Percentiles rank a stretch among this genome's conserved stretches.
Evolutionary conservation across 2,113 vertebrate genomes (phyloP).

Genomic region (Heloderma charlesbogerti): DNA sequence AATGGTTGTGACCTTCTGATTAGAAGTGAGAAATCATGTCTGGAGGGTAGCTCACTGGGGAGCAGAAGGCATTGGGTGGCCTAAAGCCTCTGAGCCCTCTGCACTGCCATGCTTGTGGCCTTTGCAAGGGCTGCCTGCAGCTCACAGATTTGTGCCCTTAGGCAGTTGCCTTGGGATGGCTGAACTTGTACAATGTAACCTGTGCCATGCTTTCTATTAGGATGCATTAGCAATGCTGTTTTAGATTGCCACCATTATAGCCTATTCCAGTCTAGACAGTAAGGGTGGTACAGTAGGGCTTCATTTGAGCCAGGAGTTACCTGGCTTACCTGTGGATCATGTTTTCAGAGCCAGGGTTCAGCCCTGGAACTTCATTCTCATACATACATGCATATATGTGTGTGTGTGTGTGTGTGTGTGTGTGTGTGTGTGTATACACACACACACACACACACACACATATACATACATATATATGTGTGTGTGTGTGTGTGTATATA

Average conservation of each 20-base stretch:
- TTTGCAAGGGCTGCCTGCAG: conserved; percentile 4
- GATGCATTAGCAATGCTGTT: background rate
- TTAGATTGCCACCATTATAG: background rate
- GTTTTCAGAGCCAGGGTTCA: background rate
- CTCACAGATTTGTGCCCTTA: background rate
- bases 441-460: too few species aligned
- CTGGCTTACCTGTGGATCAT: background rate
- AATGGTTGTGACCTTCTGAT: conserved; percentile 64
- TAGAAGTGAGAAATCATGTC: conserved; percentile 43
- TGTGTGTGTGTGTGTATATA: too few species aligned
- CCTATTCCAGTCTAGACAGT: background rate
- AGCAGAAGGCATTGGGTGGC: background rate
- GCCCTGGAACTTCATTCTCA: background rate
- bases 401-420: too few species aligned
- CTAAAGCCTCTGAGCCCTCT: background rate
- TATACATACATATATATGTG: too few species aligned
- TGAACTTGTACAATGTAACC: background rate
- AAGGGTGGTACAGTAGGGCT: background rate
- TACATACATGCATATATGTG: too few species aligned
- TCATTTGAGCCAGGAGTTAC: background rate
- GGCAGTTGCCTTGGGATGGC: background rate
- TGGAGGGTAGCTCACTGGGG: background rate
- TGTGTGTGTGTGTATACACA: too few species aligned
- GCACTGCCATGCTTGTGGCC: background rate
- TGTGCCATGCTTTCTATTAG: background rate